These are phyloP conservation scores for Epizoanthus scotinus DNA, from an alignment of 92 coral and sea anemone species.

Conservation along the genomic window DNA sequence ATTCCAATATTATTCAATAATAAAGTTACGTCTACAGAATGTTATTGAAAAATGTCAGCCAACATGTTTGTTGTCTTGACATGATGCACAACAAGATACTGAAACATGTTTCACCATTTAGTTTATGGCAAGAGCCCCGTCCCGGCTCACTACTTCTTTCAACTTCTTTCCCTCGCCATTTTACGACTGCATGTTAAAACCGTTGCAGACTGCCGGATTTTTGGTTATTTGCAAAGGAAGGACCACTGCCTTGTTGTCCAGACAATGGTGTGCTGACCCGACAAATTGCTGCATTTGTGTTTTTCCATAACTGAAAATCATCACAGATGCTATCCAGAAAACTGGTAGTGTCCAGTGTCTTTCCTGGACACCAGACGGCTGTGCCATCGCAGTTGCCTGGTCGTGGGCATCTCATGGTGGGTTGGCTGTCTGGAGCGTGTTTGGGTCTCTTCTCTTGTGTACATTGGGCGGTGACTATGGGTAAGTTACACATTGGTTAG, in stretches of 20 bases:
- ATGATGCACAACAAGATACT: too few species aligned
- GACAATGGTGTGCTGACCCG: neutral
- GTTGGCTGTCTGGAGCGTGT: conserved; percentile 97
- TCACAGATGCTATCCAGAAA: conserved; percentile 78
- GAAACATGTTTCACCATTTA: too few species aligned
- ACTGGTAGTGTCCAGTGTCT: conserved; percentile 95
- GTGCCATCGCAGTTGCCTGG: conserved; percentile 99
- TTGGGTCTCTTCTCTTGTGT: conserved; percentile 94
- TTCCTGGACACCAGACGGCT: conserved; percentile 97
- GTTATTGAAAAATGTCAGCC: too few species aligned
- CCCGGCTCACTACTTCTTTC: too few species aligned
- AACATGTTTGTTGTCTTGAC: too few species aligned
- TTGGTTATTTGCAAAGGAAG: too few species aligned
- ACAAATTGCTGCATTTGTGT: neutral
- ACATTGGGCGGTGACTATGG: conserved; percentile 95
- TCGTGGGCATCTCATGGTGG: conserved; percentile 96
- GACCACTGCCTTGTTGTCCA: neutral
- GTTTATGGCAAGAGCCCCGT: too few species aligned
- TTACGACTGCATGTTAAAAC: too few species aligned
- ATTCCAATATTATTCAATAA: too few species aligned
- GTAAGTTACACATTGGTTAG: conserved; percentile 35
- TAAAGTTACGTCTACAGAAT: too few species aligned
- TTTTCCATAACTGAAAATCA: conserved; percentile 8
- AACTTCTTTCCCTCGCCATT: too few species aligned
- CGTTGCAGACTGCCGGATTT: too few species aligned